phyloP scores from a whole-genome alignment of 2,888 invertebrate genomes.

The Patella ulyssiponensis region DNA sequence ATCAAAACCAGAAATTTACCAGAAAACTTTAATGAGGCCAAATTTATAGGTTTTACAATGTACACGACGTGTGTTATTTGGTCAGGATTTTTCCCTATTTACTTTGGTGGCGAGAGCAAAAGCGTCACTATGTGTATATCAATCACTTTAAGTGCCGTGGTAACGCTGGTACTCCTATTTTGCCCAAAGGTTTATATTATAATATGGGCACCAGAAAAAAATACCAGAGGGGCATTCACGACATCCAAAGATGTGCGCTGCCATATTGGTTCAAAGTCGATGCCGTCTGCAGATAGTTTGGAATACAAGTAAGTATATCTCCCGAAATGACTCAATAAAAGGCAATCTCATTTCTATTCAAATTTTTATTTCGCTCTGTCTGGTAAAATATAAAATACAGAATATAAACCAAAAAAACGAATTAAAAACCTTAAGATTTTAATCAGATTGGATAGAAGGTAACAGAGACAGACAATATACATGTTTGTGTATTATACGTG shows the following conservation, averaged over 20 bases:
- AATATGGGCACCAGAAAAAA: conserved; percentile 82
- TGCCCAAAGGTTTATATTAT: conserved; percentile 85
- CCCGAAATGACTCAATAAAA: background rate
- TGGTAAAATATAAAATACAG: too few species aligned
- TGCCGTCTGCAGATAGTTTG: conserved; percentile 62
- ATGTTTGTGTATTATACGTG: too few species aligned
- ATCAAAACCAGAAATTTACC: conserved; percentile 87
- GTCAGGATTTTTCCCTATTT: conserved; percentile 97
- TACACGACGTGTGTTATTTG: conserved; percentile 95
- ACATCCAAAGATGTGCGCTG: conserved; percentile 82
- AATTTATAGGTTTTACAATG: conserved; percentile 94
- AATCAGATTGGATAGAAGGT: too few species aligned
- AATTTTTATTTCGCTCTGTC: background rate
- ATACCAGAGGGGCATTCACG: conserved; percentile 83
- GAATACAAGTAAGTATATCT: conserved; percentile 55
- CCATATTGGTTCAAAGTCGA: conserved; percentile 76
- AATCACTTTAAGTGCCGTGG: conserved; percentile 82
- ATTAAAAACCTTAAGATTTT: too few species aligned
- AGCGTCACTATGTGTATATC: conserved; percentile 80
- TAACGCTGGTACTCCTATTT: conserved; percentile 82
- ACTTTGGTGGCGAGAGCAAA: conserved; percentile 85
- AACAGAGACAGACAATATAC: too few species aligned
- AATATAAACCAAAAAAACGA: too few species aligned
- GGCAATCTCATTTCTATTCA: background rate
- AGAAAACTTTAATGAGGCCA: conserved; percentile 92